phyloP scores from a whole-genome alignment of 2,797 vertebrate genomes.

The Ficedula albicollis region DNA sequence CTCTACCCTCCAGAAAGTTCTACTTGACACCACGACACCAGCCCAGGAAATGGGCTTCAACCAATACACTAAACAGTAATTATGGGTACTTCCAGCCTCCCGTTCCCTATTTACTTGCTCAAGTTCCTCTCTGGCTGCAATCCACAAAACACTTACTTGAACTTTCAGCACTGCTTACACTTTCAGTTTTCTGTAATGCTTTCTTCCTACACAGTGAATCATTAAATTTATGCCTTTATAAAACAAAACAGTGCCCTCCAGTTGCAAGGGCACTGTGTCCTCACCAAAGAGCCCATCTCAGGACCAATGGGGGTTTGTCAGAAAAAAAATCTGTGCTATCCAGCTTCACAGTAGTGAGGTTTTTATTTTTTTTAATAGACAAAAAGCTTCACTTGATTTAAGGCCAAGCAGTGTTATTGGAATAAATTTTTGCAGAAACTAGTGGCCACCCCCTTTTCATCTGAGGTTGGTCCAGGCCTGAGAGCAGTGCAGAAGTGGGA shows the following conservation, averaged over 20 bases:
- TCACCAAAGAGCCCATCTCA: background rate
- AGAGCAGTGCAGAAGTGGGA: background rate
- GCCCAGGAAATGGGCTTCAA: background rate
- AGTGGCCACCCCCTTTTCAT: background rate
- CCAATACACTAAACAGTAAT: background rate
- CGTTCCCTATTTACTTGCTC: background rate
- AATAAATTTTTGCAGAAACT: background rate
- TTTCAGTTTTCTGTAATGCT: background rate
- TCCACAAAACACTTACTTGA: background rate
- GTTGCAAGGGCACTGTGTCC: background rate
- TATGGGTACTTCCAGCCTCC: background rate
- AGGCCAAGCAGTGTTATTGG: background rate
- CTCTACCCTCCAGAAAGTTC: background rate
- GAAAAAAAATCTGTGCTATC: background rate
- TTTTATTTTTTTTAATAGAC: background rate
- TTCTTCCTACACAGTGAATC: background rate
- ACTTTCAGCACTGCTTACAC: background rate
- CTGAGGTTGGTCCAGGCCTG: background rate
- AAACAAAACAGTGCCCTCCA: background rate
- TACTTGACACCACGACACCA: background rate
- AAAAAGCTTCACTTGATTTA: background rate
- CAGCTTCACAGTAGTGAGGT: background rate
- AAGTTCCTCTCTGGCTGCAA: background rate
- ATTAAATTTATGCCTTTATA: background rate
- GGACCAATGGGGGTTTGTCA: background rate